Conservation (phyloP, 2,888 invertebrate species). For the Euclidia mi region DNA sequence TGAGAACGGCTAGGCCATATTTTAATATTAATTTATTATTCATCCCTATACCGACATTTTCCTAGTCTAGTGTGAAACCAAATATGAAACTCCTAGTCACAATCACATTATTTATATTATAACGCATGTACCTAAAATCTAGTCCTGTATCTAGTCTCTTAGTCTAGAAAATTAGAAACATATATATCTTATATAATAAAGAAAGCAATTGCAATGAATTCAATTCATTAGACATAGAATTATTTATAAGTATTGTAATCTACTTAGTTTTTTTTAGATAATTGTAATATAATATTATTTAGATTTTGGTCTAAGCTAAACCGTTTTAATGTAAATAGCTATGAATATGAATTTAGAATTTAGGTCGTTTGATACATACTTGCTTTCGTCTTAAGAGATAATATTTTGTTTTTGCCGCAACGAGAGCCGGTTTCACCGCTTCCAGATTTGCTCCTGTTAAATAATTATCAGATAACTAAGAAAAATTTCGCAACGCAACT, state of each 20-base stretch:
- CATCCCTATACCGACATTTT: slow-evolving; percentile 2
- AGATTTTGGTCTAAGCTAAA: slow-evolving; percentile 13
- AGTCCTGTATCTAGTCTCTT: slow-evolving; percentile 34
- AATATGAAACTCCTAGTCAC: slow-evolving; percentile 9
- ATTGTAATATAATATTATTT: slow-evolving; percentile 25
- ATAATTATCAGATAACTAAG: too few species aligned
- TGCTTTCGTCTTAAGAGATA: too few species aligned
- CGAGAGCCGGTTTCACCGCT: too few species aligned
- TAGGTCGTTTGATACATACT: too few species aligned
- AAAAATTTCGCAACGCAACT: too few species aligned
- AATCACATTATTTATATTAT: not conserved
- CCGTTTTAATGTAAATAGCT: slow-evolving; percentile 34
- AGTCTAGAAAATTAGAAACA: slow-evolving; percentile 25
- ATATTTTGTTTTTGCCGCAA: too few species aligned
- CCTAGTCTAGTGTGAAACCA: not conserved
- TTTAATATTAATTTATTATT: too few species aligned
- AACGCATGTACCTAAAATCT: slow-evolving; percentile 25
- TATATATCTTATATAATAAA: slow-evolving; percentile 27
- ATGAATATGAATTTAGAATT: not conserved
- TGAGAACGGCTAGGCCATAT: too few species aligned
- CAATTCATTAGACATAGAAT: slow-evolving; percentile 59
- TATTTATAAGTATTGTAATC: slow-evolving; percentile 23
- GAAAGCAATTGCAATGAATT: slow-evolving; percentile 70
- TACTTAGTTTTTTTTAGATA: slow-evolving; percentile 24
- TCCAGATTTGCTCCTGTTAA: too few species aligned